A percentile compares a stretch with the other conserved stretches of the same genome.
Conservation (phyloP, 2,888 invertebrate species). For the Acleris sparsana region DNA sequence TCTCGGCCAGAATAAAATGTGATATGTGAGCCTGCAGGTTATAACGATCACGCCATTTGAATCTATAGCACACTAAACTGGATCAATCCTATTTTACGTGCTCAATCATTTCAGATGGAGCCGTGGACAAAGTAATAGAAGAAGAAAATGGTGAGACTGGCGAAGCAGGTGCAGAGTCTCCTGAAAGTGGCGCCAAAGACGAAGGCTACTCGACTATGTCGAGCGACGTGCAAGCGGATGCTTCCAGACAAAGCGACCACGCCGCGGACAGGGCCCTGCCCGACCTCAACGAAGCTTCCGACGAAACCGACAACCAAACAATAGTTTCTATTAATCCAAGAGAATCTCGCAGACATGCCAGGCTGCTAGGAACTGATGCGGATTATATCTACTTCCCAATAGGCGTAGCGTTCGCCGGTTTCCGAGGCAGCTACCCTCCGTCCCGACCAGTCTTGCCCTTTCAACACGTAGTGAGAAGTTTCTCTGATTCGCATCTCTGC, state of each 20-base stretch:
- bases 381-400: slow-evolving; percentile 88
- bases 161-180: slow-evolving; percentile 88
- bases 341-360: slow-evolving; percentile 79
- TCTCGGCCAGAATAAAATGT: no score
- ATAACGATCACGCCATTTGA: no score
- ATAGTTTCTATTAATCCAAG: slow-evolving; percentile 79
- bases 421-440: slow-evolving; percentile 89
- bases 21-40: no score
- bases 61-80: no score
- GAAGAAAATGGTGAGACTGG: slow-evolving; percentile 83
- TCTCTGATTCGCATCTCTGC: slow-evolving; percentile 89
- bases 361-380: slow-evolving; percentile 84
- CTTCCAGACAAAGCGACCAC: slow-evolving; percentile 84
- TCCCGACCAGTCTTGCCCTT: slow-evolving; percentile 87
- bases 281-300: slow-evolving; percentile 89
- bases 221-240: slow-evolving; percentile 90
- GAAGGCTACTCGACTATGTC: slow-evolving; percentile 94
- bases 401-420: slow-evolving; percentile 84
- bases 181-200: slow-evolving; percentile 90
- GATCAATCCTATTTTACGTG: no score
- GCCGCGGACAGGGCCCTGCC: slow-evolving; percentile 84
- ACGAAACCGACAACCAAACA: slow-evolving; percentile 86
- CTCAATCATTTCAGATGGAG: slow-evolving; percentile 55
- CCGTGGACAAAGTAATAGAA: slow-evolving; percentile 66
- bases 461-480: slow-evolving; percentile 89